These are phyloP conservation scores for Aphelenchoides fujianensis DNA, from an alignment of 1,140 invertebrate species.

Conservation along the genomic window DNA sequence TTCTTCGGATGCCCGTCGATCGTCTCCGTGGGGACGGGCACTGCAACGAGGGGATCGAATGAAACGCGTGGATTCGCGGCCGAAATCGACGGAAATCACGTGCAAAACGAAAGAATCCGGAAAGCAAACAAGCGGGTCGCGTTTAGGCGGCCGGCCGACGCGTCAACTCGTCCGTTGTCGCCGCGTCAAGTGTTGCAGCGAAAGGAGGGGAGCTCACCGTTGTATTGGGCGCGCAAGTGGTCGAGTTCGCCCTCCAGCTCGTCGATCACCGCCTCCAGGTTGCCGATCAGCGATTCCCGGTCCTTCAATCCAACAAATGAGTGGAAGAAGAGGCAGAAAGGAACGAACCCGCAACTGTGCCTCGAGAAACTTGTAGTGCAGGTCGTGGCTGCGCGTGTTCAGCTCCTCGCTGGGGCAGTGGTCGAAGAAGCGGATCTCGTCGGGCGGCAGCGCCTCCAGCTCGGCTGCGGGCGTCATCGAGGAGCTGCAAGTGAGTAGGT, in stretches of 20 bases:
- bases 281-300: conserved; percentile 62
- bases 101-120: background rate
- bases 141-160: conserved; percentile 19
- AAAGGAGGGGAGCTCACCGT: conserved; percentile 50
- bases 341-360: conserved; percentile 21
- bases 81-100: too few relatives aligned
- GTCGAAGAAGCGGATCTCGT: conserved; percentile 8
- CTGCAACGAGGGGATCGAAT: too few relatives aligned
- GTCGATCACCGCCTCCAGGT: conserved; percentile 61
- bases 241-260: conserved; percentile 62
- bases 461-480: background rate
- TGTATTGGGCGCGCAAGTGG: conserved; percentile 50
- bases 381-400: conserved; percentile 11
- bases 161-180: background rate
- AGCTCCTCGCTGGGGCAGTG: background rate
- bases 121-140: background rate
- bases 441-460: background rate
- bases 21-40: background rate
- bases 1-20: too few relatives aligned
- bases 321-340: background rate
- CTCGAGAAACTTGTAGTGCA: conserved; percentile 16
- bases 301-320: conserved; percentile 49
- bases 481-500: too few relatives aligned
- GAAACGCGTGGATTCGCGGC: too few relatives aligned
- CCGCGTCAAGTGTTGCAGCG: too few relatives aligned